Evolutionary conservation across 2,797 vertebrate genomes (phyloP).

Genomic region (Malurus splendens): DNA sequence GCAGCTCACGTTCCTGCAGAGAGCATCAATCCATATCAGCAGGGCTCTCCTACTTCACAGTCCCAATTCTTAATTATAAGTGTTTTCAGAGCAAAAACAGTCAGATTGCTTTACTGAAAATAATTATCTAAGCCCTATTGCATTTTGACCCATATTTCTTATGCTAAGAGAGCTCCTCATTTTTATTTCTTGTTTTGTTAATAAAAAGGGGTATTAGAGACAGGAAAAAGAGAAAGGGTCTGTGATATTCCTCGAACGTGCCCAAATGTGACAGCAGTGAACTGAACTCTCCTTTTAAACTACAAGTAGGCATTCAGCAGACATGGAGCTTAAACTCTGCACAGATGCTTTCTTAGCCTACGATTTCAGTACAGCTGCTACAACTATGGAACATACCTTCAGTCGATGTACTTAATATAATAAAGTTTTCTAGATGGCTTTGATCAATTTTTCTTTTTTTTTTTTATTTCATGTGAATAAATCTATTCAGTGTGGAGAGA

Average conservation of each 20-base stretch:
- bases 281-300: background rate
- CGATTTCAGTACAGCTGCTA: background rate
- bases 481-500: background rate
- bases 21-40: constrained; percentile 19
- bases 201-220: background rate
- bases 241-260: background rate
- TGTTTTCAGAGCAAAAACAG: background rate
- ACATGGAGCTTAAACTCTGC: background rate
- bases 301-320: background rate
- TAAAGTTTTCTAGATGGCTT: background rate
- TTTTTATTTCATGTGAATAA: background rate
- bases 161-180: background rate
- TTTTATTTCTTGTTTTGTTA: background rate
- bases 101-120: background rate
- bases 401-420: background rate
- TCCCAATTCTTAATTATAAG: background rate
- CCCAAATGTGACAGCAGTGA: background rate
- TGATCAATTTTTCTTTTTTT: background rate
- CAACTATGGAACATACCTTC: background rate
- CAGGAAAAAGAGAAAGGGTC: background rate
- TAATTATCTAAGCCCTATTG: background rate
- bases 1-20: background rate
- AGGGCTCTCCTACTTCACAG: constrained; percentile 3
- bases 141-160: background rate
- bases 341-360: background rate